Percentiles rank a stretch among this genome's conserved stretches.
These are phyloP conservation scores for Metopia argyrocephala DNA, from an alignment of 2,888 invertebrate species.

Conservation along the genomic window DNA sequence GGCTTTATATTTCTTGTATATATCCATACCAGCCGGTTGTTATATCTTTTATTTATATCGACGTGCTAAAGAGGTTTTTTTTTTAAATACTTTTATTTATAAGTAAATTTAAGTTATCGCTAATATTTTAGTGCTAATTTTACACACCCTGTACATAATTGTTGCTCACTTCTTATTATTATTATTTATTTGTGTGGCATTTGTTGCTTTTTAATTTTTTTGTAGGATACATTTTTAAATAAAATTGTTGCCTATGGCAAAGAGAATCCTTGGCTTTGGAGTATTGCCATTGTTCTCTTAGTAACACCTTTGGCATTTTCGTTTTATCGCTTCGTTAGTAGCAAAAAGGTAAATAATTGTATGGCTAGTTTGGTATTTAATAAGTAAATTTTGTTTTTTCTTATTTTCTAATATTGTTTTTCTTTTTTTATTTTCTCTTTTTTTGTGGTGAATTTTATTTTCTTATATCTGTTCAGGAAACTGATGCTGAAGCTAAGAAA, in stretches of 20 bases:
- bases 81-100: neutral
- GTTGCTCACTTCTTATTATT: slow-evolving; percentile 30
- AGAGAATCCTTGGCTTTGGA: slow-evolving; percentile 95
- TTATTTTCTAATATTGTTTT: slow-evolving; percentile 9
- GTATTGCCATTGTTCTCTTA: slow-evolving; percentile 87
- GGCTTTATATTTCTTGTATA: slow-evolving; percentile 88
- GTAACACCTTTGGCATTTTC: slow-evolving; percentile 89
- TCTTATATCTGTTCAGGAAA: slow-evolving; percentile 69
- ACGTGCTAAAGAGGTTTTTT: slow-evolving; percentile 84
- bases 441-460: neutral
- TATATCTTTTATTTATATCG: slow-evolving; percentile 85
- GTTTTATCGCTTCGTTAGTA: slow-evolving; percentile 85
- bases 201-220: slow-evolving; percentile 67
- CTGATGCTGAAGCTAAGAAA: slow-evolving; percentile 82
- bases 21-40: slow-evolving; percentile 84
- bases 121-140: slow-evolving; percentile 26
- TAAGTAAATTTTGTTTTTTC: neutral
- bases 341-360: slow-evolving; percentile 76
- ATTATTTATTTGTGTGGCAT: slow-evolving; percentile 38
- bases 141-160: slow-evolving; percentile 40
- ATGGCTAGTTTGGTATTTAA: slow-evolving; percentile 34
- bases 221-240: slow-evolving; percentile 88
- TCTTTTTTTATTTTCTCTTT: neutral
- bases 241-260: slow-evolving; percentile 87
- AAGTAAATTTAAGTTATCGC: slow-evolving; percentile 37